Base-by-base conservation (phyloP, 2,113 vertebrate genomes). In the crab-eating macaque (Macaca fascicularis) region DNA sequence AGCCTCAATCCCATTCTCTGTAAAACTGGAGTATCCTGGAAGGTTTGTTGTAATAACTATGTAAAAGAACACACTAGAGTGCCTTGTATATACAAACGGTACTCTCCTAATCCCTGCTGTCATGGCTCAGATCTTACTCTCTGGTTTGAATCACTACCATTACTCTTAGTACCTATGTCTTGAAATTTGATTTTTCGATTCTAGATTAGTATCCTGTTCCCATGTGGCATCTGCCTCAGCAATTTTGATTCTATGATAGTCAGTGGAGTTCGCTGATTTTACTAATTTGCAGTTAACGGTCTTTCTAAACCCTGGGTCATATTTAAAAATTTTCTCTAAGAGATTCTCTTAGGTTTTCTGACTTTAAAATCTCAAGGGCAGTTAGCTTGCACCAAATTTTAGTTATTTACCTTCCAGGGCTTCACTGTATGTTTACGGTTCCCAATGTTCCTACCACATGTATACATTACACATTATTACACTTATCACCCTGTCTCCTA, bases 291-390 rank as follows among this genome's bases (percentile, higher is more conserved):
- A 61, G 5, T 45, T 1, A 25, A 86, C 20, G 7, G 13, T 93
- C 83, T 98, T 98, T 97, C 98, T 97, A 98, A 97, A 97, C 96
- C 92, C 96, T 98, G 96, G 93, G 82, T 96, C 92, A 90, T 97
- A 93, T 94, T 97, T 98, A 98, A 97, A 95, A 96, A 87, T 95
- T 57, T 94, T 97, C 94, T 97, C 89, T 90, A 97, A 98, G 97
- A 97, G 95, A 94, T 89, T 84, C 92, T 98, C 93, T 91, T 98
- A 95, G 80, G 57, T 95, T 98, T 98, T 98, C 85, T 96, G 96
- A 87, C 57, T 59, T 97, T 85, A 61, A 76, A 97, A 97, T 97
- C 93, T 95, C 96, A 95, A 97, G 88, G 90, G 83, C 45, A 72
- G 95, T 90, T 59, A 70, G 70, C 89, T 97, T 97, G 95, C 96